Conservation (phyloP, 2,888 invertebrate genomes). For the Acronicta leporina region DNA sequence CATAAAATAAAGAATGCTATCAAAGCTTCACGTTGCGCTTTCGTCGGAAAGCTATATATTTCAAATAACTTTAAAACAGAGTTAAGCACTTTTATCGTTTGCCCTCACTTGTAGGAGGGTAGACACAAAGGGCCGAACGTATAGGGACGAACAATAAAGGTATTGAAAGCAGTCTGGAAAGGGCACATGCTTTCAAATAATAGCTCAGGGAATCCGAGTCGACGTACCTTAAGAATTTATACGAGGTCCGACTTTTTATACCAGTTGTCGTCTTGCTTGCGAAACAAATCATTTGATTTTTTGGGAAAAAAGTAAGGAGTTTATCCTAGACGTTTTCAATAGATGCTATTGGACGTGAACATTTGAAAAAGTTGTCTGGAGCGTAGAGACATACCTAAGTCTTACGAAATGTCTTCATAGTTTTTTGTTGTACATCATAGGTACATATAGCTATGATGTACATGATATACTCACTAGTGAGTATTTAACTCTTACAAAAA, state of each 20-base stretch:
- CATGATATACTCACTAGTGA: no score
- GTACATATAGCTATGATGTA: no score
- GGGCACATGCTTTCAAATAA: constrained; percentile 78
- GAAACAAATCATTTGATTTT: constrained; percentile 66
- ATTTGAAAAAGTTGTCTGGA: constrained; percentile 17
- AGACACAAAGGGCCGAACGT: constrained; percentile 69
- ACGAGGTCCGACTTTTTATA: constrained; percentile 65
- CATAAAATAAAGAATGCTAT: constrained; percentile 6
- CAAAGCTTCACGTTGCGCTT: constrained; percentile 10
- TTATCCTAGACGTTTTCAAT: constrained; percentile 16
- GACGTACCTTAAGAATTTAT: constrained; percentile 70
- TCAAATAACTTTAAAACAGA: constrained; percentile 42
- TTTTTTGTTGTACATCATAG: no score
- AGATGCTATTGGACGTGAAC: constrained; percentile 25
- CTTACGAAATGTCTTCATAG: no score
- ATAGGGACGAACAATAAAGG: constrained; percentile 72
- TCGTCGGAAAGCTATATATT: constrained; percentile 26
- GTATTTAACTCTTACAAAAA: constrained; percentile 2
- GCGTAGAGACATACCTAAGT: neutral
- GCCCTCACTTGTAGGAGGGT: constrained; percentile 56
- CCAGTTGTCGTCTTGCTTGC: constrained; percentile 65
- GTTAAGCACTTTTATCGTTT: constrained; percentile 50
- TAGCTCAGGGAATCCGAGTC: constrained; percentile 72
- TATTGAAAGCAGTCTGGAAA: constrained; percentile 73
- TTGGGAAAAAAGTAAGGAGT: constrained; percentile 19